Evolutionary conservation across 2,888 invertebrate species (phyloP).

Genomic region (Orchesellides sinensis): DNA sequence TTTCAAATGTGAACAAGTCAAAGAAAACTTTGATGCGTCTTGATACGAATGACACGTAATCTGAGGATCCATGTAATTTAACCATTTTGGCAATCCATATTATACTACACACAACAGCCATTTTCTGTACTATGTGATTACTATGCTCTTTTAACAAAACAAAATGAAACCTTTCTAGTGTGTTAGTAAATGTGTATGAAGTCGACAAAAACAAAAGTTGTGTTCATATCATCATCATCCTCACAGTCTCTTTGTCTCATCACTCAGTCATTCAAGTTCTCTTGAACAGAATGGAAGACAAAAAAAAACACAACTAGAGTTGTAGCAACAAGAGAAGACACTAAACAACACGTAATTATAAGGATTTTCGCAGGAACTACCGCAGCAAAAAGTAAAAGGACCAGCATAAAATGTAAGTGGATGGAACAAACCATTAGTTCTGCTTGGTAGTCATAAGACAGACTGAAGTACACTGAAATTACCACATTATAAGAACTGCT

Average conservation of each 20-base stretch:
- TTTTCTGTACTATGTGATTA: conserved; percentile 14
- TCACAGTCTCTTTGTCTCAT: conserved; percentile 47
- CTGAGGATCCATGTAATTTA: conserved; percentile 33
- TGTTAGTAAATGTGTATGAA: conserved; percentile 12
- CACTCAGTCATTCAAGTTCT: conserved; percentile 34
- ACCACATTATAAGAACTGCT: conserved; percentile 2
- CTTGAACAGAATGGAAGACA: neutral
- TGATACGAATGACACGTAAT: conserved; percentile 36
- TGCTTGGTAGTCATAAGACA: conserved; percentile 50
- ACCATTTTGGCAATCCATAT: conserved; percentile 27
- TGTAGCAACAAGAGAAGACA: conserved; percentile 20
- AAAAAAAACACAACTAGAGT: conserved; percentile 23
- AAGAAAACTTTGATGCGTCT: conserved; percentile 47
- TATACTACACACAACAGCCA: neutral
- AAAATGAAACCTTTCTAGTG: conserved; percentile 3
- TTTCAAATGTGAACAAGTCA: conserved; percentile 41
- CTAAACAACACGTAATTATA: conserved; percentile 40
- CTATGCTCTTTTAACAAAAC: conserved; percentile 14
- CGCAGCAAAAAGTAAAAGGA: conserved; percentile 14
- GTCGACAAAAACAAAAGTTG: conserved; percentile 14
- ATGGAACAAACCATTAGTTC: conserved; percentile 56
- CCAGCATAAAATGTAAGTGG: conserved; percentile 26
- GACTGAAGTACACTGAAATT: conserved; percentile 3
- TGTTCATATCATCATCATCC: conserved; percentile 34
- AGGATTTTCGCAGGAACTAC: conserved; percentile 51